Base-by-base conservation (phyloP, 2,113 vertebrate species). In the Podarcis cretensis region DNA sequence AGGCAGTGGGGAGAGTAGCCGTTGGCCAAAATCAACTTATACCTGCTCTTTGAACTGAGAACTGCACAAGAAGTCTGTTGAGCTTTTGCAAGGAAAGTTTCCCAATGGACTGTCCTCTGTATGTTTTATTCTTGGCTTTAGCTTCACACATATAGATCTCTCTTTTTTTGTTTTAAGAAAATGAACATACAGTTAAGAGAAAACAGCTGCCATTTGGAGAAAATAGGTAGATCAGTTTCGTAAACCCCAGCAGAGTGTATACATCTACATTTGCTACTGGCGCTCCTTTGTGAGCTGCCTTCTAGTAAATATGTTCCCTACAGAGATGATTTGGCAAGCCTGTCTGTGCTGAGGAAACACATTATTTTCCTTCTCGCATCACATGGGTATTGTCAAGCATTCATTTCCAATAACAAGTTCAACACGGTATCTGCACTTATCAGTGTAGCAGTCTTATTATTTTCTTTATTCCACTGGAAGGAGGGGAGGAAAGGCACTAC, bases 131-230 rank as follows among this genome's bases (percentile, higher is more conserved):
- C 12, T 87, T 86, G 59, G 3, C 0, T 48, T 94, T 95, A 91
- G 92, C 75, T 94, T 95, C 92, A 94, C 94, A 92, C 81, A 81
- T 94, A 86, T 71, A 92, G 90, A 94, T 94, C 48, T 48, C 48
- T 66, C 23, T 66, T 79, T 71, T 95, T 96, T 93, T 68, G 59
- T 66, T 95, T 96, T 93, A 95, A 95, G 95, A 94, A 89, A 96
- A 95, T 94, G 88, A 96, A 93, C 91, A 87, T 91, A 83, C 76
- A 95, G 94, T 95, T 92, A 95, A 87, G 27, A 93, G 88, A 96
- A 96, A 91, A 83, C 80, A 94, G 81, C 74, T 92, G 92, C 85
- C 91, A 43, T 68, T 83, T 83, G 88, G 95, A 95, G 89, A 13
- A 94, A 95, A 96, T 96, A 94, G 69, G 82, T 54, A 23, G 63